Percentiles rank a stretch among this genome's conserved stretches.
Conservation (phyloP, 1,140 invertebrate genomes). For the Goniozus legneri region DNA sequence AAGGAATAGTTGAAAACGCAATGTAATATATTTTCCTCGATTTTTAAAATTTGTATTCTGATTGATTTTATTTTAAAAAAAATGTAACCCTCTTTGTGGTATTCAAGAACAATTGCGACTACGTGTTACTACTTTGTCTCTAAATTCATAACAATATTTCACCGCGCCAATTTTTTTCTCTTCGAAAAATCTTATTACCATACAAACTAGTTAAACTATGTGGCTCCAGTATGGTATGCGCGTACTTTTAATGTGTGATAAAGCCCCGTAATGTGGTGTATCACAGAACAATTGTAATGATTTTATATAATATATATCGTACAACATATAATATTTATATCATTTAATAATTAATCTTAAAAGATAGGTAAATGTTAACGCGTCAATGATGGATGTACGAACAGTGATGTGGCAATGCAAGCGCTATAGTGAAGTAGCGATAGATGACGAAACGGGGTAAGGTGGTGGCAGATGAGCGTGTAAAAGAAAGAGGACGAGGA, state of each 20-base stretch:
- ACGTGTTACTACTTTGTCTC: conserved; percentile 17
- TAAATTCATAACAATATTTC: conserved; percentile 23
- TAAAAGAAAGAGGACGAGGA: conserved; percentile 25
- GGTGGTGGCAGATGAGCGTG: conserved; percentile 19
- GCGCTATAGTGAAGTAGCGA: conserved; percentile 46
- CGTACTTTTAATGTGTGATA: conserved; percentile 48
- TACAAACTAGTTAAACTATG: conserved; percentile 36
- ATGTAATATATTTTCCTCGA: not conserved
- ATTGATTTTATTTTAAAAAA: not conserved
- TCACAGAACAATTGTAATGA: conserved; percentile 55
- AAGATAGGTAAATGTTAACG: conserved; percentile 48
- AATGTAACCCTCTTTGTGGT: not conserved
- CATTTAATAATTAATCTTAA: conserved; percentile 49
- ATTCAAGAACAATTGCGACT: conserved; percentile 7
- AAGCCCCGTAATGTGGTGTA: conserved; percentile 55
- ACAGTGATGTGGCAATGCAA: conserved; percentile 43
- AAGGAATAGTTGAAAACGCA: conserved; percentile 19
- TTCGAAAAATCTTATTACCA: conserved; percentile 28
- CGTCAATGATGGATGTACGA: conserved; percentile 49
- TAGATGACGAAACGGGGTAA: conserved; percentile 37
- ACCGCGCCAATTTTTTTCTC: conserved; percentile 18
- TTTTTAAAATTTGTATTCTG: not conserved
- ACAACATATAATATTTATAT: conserved; percentile 46
- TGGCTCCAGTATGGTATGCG: conserved; percentile 33
- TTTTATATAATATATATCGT: too few relatives aligned